These are phyloP conservation scores for Pseudolaguvia tuberculata DNA, from an alignment of 2,113 vertebrate genomes.

Conservation along the genomic window DNA sequence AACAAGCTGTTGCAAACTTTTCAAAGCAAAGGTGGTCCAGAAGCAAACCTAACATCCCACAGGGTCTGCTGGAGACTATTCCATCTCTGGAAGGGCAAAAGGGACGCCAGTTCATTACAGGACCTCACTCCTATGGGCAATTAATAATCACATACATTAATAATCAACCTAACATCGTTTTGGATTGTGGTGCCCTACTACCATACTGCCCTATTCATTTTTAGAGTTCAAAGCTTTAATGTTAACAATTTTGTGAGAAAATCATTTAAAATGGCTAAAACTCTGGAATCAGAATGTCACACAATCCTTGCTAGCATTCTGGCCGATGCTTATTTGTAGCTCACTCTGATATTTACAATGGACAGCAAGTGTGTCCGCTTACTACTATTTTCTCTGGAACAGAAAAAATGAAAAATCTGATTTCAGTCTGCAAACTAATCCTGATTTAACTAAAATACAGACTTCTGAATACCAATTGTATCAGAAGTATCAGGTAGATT, in stretches of 20 bases:
- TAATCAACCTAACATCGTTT: no score
- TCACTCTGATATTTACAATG: neutral
- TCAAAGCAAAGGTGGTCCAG: neutral
- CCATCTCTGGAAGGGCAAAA: no score
- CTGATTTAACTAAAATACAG: neutral
- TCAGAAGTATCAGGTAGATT: no score
- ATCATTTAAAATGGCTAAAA: constrained; percentile 38
- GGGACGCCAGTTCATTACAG: no score
- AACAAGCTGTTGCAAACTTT: neutral
- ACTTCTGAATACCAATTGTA: neutral
- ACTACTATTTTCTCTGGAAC: neutral
- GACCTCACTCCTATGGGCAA: no score
- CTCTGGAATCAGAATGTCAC: constrained; percentile 25
- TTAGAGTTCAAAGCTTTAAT: no score
- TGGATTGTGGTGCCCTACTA: no score
- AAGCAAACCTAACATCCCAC: neutral
- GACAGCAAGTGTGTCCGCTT: neutral
- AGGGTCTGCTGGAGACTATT: no score
- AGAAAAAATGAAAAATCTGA: neutral
- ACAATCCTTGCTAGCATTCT: constrained; percentile 27
- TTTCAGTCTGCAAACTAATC: neutral
- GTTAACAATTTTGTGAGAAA: constrained; percentile 17
- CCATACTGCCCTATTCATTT: no score
- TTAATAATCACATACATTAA: no score
- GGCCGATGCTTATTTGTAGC: constrained; percentile 13